Evolutionary conservation across 2,888 invertebrate species (phyloP).

Genomic region (Zootermopsis nevadensis): DNA sequence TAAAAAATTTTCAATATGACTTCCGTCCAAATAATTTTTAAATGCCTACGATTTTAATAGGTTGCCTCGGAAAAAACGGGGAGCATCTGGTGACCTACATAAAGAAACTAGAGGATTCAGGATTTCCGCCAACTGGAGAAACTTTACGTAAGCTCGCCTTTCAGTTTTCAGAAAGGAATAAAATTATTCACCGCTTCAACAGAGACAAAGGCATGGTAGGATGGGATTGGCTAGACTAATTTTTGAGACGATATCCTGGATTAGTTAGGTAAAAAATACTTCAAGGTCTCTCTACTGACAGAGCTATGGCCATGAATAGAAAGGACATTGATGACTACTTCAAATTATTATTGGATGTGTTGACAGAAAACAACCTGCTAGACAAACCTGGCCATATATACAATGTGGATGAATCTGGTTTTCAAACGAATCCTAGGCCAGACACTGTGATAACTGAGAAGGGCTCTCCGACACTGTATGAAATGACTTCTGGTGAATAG

Average conservation of each 20-base stretch:
- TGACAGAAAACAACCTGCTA: background rate
- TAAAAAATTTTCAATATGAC: background rate
- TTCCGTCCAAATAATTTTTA: background rate
- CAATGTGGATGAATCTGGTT: constrained; percentile 1
- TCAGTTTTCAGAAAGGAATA: background rate
- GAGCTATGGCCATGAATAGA: background rate
- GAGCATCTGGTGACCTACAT: no score
- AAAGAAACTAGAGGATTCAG: background rate
- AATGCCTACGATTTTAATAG: background rate
- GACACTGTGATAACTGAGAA: background rate
- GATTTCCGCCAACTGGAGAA: constrained; percentile 1
- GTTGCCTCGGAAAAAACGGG: background rate
- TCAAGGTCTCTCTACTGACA: background rate
- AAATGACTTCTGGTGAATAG: background rate
- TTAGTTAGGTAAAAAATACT: no score
- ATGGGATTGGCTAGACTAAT: background rate
- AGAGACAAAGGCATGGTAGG: background rate
- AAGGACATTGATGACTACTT: background rate
- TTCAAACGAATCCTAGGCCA: background rate
- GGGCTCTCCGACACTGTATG: no score
- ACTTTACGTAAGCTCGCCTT: background rate
- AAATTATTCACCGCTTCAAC: background rate
- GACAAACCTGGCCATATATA: constrained; percentile 12
- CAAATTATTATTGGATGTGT: background rate
- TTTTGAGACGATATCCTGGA: constrained; percentile 4